Evolutionary conservation across 2,888 invertebrate species (phyloP), one percentile per base, ranked within the genome.

Genomic region (Ethmia dodecea): DNA sequence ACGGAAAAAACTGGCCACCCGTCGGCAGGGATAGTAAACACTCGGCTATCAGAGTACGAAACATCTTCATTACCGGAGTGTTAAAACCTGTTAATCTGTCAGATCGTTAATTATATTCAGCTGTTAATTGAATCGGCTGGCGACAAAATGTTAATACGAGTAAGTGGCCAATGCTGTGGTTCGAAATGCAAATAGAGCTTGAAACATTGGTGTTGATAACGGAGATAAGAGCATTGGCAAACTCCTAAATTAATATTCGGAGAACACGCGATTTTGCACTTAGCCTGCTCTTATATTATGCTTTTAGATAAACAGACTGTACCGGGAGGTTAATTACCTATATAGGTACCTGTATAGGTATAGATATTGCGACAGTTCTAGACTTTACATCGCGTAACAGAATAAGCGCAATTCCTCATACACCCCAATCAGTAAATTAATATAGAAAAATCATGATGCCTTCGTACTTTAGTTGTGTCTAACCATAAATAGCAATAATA

Each of bases 21-120:
- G 46, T 47, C 42, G 38, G 41, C 35, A 18, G 62, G 60, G 56
- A 61, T 64, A 63, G 60, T 55, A 44, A 61, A 57, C 47, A 45
- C 49, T 40, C 52, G 42, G 45, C 60, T 64, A 64, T 70, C 74
- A 37, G 52, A 36, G 56, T 60, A 69, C 64, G 64, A 67, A 60
- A 84, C 81, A 69, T 79, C 84, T 84, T 83, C 84, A 84, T 84
- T 83, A 83, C 72, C 46, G 55, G 60, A 84, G 81, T 83, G 84
- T 84, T 80, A 78, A 83, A 79, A 74, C 84, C 74, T 80, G 84
- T 84, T 73, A 72, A 78, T 68, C 67, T 75, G 80, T 79, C 83
- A 78, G 67, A 66, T 60, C 52, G 68, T 78, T 81, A 78, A 83
- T 84, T 78, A 80, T 71, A 72, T 81, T 79, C 60, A 63, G 60